Percentiles rank a stretch among this genome's conserved stretches.
Evolutionary conservation across 2,113 vertebrate species (phyloP).

Genomic region (Phrynosoma platyrhinos): DNA sequence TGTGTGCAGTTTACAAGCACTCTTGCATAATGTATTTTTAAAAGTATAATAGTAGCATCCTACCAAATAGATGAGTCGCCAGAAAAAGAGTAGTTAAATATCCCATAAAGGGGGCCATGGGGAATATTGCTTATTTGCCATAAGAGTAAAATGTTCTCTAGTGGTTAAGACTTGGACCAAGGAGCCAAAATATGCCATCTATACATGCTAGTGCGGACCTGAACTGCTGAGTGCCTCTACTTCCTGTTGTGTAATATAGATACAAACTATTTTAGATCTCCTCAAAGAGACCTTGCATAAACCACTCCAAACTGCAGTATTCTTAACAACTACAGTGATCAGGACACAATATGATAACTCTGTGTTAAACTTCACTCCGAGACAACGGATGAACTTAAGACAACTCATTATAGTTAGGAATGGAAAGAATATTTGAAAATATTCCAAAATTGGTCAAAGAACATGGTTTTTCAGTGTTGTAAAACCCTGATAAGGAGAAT

Average conservation of each 20-base stretch:
- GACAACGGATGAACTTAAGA: not conserved
- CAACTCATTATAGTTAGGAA: too few species aligned
- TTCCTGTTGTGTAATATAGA: conserved; percentile 25
- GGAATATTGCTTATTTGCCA: conserved; percentile 64
- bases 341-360: not conserved
- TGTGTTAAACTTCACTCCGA: not conserved
- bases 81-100: conserved; percentile 68
- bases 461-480: too few species aligned
- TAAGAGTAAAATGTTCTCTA: conserved; percentile 65
- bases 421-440: too few species aligned
- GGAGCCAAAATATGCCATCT: conserved; percentile 37
- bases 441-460: too few species aligned
- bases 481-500: too few species aligned
- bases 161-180: conserved; percentile 46
- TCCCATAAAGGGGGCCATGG: conserved; percentile 60
- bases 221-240: conserved; percentile 19
- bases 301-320: conserved; percentile 4
- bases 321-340: conserved; percentile 27
- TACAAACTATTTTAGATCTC: conserved; percentile 27
- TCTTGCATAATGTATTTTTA: conserved; percentile 60
- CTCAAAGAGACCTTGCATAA: conserved; percentile 4
- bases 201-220: not conserved
- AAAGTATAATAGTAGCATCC: conserved; percentile 71
- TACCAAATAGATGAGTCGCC: conserved; percentile 74
- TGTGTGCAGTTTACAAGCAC: conserved; percentile 73